Evolutionary conservation across 2,888 invertebrate species (phyloP).

Genomic region (Lasioglossum morio): DNA sequence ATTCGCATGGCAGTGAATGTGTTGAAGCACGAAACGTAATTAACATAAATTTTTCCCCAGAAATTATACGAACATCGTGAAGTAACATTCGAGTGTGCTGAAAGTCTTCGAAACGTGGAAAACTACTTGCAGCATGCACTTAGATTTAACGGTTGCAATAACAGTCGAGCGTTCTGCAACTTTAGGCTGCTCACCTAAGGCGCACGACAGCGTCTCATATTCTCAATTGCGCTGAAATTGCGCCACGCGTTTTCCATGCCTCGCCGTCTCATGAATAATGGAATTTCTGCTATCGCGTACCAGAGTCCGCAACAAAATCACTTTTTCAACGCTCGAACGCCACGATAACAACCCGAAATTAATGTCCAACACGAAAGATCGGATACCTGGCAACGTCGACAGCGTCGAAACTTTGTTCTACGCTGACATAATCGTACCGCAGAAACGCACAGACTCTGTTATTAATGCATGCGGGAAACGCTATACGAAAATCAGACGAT

Average conservation of each 20-base stretch:
- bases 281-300: slow-evolving; percentile 9
- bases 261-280: slow-evolving; percentile 38
- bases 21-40: background rate
- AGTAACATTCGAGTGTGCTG: background rate
- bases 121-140: background rate
- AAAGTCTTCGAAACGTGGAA: background rate
- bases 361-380: slow-evolving; percentile 28
- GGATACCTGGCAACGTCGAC: slow-evolving; percentile 12
- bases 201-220: slow-evolving; percentile 16
- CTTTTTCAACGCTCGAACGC: slow-evolving; percentile 33
- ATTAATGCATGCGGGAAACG: background rate
- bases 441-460: background rate
- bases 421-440: background rate
- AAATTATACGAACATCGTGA: slow-evolving; percentile 7
- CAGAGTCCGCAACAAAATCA: slow-evolving; percentile 17
- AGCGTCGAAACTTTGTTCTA: background rate
- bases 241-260: slow-evolving; percentile 22
- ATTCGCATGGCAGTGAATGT: background rate
- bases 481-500: background rate
- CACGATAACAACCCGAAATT: slow-evolving; percentile 1
- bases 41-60: background rate
- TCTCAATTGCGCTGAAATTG: slow-evolving; percentile 26
- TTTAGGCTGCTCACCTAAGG: slow-evolving; percentile 9
- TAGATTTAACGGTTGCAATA: background rate
- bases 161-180: slow-evolving; percentile 15